These are phyloP conservation scores for Plebejus anna DNA, from an alignment of 2,888 invertebrate species.

Conservation along the genomic window DNA sequence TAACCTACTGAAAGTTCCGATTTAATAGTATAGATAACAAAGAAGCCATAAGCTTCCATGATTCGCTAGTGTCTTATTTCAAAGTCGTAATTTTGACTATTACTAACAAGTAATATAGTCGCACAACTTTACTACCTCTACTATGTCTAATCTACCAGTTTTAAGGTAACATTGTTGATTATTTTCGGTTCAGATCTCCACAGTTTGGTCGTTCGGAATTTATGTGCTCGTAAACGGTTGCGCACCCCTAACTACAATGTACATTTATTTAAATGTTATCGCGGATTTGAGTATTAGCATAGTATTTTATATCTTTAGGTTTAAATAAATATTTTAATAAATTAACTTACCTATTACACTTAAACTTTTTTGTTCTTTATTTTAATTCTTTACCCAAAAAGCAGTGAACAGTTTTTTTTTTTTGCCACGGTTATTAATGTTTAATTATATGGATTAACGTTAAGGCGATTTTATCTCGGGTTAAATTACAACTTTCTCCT, in stretches of 20 bases:
- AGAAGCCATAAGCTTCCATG: too few species aligned
- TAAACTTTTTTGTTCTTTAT: too few species aligned
- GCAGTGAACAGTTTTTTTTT: too few species aligned
- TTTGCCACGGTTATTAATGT: too few species aligned
- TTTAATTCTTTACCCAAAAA: too few species aligned
- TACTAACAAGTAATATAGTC: neutral
- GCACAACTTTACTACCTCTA: neutral
- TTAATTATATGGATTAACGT: too few species aligned
- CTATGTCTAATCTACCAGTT: neutral
- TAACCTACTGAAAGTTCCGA: too few species aligned
- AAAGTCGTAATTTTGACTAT: neutral
- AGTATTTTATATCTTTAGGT: neutral
- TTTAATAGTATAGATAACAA: too few species aligned
- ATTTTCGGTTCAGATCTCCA: constrained; percentile 1
- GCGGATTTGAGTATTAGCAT: neutral
- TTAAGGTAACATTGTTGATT: neutral
- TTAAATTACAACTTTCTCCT: too few species aligned
- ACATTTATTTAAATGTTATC: neutral
- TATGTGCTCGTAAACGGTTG: neutral
- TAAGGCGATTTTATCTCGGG: too few species aligned
- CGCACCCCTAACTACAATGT: neutral
- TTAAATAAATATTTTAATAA: too few species aligned
- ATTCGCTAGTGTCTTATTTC: neutral
- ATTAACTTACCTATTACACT: too few species aligned
- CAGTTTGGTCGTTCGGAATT: neutral